Percentiles rank a stretch among this genome's conserved stretches.
These are phyloP conservation scores for Cydia amplana DNA, from an alignment of 1,140 invertebrate genomes.

Conservation along the genomic window DNA sequence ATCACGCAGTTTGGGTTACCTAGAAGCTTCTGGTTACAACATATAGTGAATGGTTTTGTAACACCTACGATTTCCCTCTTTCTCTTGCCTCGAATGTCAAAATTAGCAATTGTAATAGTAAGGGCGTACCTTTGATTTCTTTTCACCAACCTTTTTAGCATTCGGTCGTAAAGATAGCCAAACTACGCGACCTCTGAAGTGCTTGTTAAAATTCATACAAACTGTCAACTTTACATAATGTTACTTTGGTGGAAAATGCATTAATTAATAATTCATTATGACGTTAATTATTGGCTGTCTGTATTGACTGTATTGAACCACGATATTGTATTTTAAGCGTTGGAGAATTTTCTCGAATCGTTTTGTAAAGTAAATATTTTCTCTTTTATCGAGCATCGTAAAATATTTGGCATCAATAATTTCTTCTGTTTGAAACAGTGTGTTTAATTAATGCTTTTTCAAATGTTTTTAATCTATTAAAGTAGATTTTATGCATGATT, in stretches of 20 bases:
- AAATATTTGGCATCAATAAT: not conserved
- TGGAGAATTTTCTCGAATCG: not conserved
- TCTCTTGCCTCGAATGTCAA: not conserved
- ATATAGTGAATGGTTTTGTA: not conserved
- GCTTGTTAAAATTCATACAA: not conserved
- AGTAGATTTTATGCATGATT: too few relatives aligned
- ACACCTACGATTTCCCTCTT: slow-evolving; percentile 1
- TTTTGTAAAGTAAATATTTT: not conserved
- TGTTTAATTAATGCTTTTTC: too few relatives aligned
- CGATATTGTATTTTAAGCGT: not conserved
- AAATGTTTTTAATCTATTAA: too few relatives aligned
- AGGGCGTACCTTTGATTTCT: not conserved
- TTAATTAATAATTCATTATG: not conserved
- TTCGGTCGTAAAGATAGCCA: not conserved
- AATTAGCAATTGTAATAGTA: slow-evolving; percentile 7
- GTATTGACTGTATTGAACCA: not conserved
- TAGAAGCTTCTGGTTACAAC: not conserved
- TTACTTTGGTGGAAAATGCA: not conserved
- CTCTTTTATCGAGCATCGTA: not conserved
- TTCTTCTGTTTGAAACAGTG: not conserved
- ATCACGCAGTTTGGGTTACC: not conserved
- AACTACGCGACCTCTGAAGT: not conserved
- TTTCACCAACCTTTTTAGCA: not conserved
- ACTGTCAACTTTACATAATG: not conserved
- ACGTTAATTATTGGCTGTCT: not conserved